Base-by-base conservation (phyloP, 2,113 vertebrate genomes). In the Baryphthengus martii region DNA sequence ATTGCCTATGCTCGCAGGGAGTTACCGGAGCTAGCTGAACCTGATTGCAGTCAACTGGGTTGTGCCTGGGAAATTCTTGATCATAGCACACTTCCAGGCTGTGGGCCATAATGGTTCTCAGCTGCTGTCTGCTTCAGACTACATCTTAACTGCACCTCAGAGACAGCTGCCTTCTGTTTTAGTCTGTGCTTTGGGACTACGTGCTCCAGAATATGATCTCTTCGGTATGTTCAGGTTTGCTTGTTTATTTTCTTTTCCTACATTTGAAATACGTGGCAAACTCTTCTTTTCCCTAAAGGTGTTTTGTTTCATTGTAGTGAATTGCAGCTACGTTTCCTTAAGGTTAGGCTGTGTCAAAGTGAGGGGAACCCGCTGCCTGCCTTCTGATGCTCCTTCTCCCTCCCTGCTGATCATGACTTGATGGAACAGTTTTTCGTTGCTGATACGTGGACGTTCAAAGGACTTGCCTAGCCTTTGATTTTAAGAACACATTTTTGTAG, bases 181-280 rank as follows among this genome's bases (percentile, higher is more conserved):
- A 67, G 3, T 16, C 87, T 56, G 50, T 3, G 0, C 2, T 13
- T 26, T 2, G 3, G 39, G 56, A 44, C 19, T 11, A 2, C 0
- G 11, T 72, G 35, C 31, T 7, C 15, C 25, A 24, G 63, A 26
- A 35, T 3, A 5, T 0, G 0, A 7, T 16, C 6, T 62, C 37
- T 37, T 44, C 1, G 5, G 49, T 25, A 5, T 7, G 9, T 49
- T 58, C 19, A 39, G 19, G 23, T 62, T 91, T 49, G 42, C 44
- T 85, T 42, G 3, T 49, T 84, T 61, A 12, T 33, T 79, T 81
- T n/a, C 7, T 44, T 65, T 85, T 79, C 25, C 63, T 83, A 3
- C 6, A 1, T 62, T 83, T 77, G 35, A 88, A 85, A 42, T 83
- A 24, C 2, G 2, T 15, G 26, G 3, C 4, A 71, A 88, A 35